Evolutionary conservation across 2,113 vertebrate species (phyloP).

Genomic region (Psilopogon haemacephalus): DNA sequence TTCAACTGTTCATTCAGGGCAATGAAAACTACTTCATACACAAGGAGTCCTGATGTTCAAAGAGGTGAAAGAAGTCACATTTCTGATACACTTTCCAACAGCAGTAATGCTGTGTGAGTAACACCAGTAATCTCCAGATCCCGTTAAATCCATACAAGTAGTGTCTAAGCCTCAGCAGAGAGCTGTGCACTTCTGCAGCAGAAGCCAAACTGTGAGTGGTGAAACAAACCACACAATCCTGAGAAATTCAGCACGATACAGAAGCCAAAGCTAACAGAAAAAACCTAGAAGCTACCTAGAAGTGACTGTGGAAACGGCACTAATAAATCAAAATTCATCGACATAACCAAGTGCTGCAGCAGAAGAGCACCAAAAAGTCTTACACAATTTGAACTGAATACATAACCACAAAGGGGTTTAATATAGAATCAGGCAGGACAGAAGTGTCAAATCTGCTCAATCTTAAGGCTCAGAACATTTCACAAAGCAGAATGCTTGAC

Average conservation of each 20-base stretch:
- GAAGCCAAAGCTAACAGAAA: not conserved
- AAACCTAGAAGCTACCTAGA: not conserved
- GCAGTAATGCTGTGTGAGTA: not conserved
- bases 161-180: not conserved
- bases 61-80: not conserved
- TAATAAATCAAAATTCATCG: not conserved
- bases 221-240: not conserved
- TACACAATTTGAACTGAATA: not conserved
- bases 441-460: not conserved
- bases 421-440: not conserved
- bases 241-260: constrained; percentile 28
- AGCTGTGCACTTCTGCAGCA: not conserved
- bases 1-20: not conserved
- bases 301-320: not conserved
- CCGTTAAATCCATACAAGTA: not conserved
- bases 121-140: not conserved
- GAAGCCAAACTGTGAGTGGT: not conserved
- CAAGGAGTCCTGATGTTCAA: not conserved
- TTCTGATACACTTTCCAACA: not conserved
- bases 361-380: not conserved
- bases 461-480: not conserved
- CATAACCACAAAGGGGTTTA: not conserved
- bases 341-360: not conserved
- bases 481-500: not conserved
- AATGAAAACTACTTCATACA: not conserved